These are phyloP conservation scores for Hormaphis cornu DNA, from an alignment of 1,140 invertebrate genomes.

Conservation along the genomic window DNA sequence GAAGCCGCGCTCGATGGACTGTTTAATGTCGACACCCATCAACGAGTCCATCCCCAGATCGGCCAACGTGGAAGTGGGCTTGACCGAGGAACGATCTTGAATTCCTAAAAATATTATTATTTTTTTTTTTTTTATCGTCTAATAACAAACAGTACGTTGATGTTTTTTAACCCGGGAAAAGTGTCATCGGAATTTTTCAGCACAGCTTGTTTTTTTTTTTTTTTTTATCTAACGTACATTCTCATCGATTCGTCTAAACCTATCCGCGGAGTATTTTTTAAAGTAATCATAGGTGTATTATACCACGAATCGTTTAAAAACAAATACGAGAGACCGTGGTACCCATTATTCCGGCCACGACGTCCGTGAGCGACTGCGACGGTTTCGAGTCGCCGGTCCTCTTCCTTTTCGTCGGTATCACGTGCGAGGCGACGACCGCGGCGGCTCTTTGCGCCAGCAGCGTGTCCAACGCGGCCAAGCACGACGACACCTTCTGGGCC, in stretches of 20 bases:
- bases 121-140: too few relatives aligned
- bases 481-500: conserved; percentile 29
- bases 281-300: neutral
- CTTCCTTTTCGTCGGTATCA: conserved; percentile 22
- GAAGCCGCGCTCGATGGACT: conserved; percentile 16
- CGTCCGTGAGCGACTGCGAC: neutral
- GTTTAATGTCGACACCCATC: conserved; percentile 32
- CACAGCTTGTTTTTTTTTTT: too few relatives aligned
- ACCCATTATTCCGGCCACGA: conserved; percentile 25
- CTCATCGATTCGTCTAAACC: too few relatives aligned
- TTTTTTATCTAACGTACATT: too few relatives aligned
- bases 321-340: neutral
- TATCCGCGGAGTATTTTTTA: too few relatives aligned
- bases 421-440: conserved; percentile 16
- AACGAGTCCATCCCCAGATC: conserved; percentile 35
- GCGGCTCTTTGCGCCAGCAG: neutral
- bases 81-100: conserved; percentile 13
- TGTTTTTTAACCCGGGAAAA: too few relatives aligned
- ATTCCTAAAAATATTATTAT: conserved; percentile 23
- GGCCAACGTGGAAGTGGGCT: conserved; percentile 15
- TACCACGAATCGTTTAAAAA: too few relatives aligned
- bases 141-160: too few relatives aligned
- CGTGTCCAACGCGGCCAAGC: conserved; percentile 1
- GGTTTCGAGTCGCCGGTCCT: neutral
- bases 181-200: too few relatives aligned